These are phyloP conservation scores for Caenorhabditis auriculariae DNA, from an alignment of 2,888 invertebrate genomes.

Conservation along the genomic window DNA sequence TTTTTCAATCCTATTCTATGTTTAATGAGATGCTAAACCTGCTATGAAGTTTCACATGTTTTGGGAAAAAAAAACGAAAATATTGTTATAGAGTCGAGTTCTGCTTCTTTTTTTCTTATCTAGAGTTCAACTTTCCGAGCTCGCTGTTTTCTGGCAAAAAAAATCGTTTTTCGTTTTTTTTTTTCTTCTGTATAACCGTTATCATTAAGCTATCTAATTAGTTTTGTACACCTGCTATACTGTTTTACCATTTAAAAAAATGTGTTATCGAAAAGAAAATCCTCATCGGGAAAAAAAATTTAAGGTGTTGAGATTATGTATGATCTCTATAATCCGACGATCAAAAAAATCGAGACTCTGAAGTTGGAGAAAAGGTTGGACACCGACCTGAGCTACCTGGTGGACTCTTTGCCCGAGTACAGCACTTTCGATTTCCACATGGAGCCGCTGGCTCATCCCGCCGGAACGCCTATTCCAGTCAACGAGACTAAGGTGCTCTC, in stretches of 20 bases:
- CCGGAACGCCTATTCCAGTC: constrained; percentile 78
- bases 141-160: not conserved
- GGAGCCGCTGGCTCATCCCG: constrained; percentile 78
- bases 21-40: not conserved
- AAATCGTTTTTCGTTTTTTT: not conserved
- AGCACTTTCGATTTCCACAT: constrained; percentile 84
- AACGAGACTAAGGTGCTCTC: constrained; percentile 69
- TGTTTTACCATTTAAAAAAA: not conserved
- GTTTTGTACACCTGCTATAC: too few species aligned
- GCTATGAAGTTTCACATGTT: not conserved
- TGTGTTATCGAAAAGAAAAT: not conserved
- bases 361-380: constrained; percentile 89
- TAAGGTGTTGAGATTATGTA: constrained; percentile 75
- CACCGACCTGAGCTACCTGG: constrained; percentile 80
- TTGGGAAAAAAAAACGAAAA: not conserved
- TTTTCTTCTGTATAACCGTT: too few species aligned
- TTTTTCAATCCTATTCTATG: too few species aligned
- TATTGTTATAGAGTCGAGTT: too few species aligned
- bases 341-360: constrained; percentile 85
- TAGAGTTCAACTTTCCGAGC: not conserved
- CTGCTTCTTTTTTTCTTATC: not conserved
- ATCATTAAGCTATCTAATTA: too few species aligned
- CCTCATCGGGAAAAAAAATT: too few species aligned
- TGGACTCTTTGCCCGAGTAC: constrained; percentile 81
- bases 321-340: constrained; percentile 88